Percentiles rank a stretch among this genome's conserved stretches.
Evolutionary conservation across 2,113 vertebrate genomes (phyloP).

Genomic region (Melanerpes aurifrons): DNA sequence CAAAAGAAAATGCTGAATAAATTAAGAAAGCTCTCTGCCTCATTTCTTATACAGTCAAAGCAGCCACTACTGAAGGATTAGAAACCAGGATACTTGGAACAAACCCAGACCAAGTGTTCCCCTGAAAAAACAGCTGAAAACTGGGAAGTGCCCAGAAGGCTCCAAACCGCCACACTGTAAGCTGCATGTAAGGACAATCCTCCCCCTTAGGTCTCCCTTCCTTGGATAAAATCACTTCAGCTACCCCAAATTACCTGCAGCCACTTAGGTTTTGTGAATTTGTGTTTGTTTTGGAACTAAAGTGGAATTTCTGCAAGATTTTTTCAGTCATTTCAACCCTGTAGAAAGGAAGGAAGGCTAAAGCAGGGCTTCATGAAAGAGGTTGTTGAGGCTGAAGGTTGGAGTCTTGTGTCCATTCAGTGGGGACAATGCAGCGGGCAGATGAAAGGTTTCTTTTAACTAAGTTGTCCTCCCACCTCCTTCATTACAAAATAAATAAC

Average conservation of each 20-base stretch:
- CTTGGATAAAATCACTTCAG: background rate
- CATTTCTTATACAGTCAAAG: conserved; percentile 8
- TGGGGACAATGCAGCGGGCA: background rate
- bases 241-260: background rate
- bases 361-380: background rate
- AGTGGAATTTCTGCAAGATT: background rate
- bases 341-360: background rate
- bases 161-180: background rate
- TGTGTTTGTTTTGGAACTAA: background rate
- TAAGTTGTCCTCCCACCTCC: background rate
- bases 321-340: background rate
- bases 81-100: background rate
- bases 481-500: background rate
- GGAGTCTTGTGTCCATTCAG: background rate
- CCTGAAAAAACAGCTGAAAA: background rate
- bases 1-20: conserved; percentile 35
- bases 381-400: background rate
- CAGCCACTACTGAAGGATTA: background rate
- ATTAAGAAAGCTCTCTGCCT: background rate
- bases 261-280: background rate
- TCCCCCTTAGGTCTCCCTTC: background rate
- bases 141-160: background rate
- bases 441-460: background rate
- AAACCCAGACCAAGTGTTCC: background rate
- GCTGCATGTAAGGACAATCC: background rate